A percentile compares a stretch with the other conserved stretches of the same genome.
These are phyloP conservation scores for Parnassius apollo DNA, from an alignment of 2,888 invertebrate species.

Conservation along the genomic window DNA sequence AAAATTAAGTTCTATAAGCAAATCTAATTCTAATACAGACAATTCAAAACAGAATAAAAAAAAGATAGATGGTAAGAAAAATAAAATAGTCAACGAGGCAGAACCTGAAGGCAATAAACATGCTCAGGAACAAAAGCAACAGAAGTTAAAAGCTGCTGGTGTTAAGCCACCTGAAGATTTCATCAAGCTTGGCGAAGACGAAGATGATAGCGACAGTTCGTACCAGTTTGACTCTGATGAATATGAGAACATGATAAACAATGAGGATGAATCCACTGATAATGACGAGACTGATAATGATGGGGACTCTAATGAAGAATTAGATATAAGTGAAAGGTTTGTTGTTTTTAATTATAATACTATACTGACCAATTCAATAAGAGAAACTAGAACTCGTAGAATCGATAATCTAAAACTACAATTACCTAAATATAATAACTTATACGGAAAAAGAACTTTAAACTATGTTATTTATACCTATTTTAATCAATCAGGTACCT, in stretches of 20 bases:
- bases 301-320: constrained; percentile 31
- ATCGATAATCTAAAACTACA: too few relatives aligned
- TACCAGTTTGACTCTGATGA: constrained; percentile 67
- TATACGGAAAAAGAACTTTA: too few relatives aligned
- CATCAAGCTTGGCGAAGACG: constrained; percentile 46
- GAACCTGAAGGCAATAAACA: constrained; percentile 36
- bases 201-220: constrained; percentile 49
- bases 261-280: constrained; percentile 43
- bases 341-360: neutral
- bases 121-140: constrained; percentile 48
- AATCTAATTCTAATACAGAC: constrained; percentile 27
- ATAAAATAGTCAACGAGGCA: constrained; percentile 15
- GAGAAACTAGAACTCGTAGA: too few relatives aligned
- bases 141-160: constrained; percentile 49
- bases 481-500: too few relatives aligned
- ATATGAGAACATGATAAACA: constrained; percentile 55
- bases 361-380: too few relatives aligned
- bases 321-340: constrained; percentile 31
- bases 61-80: constrained; percentile 28
- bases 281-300: constrained; percentile 35
- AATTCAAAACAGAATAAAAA: constrained; percentile 21
- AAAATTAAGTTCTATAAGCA: neutral
- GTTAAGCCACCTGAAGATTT: constrained; percentile 54
- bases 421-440: too few relatives aligned
- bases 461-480: too few relatives aligned